Percentiles rank a stretch among this genome's conserved stretches.
phyloP scores from a whole-genome alignment of 2,113 vertebrate species.

The Steatornis caripensis region DNA sequence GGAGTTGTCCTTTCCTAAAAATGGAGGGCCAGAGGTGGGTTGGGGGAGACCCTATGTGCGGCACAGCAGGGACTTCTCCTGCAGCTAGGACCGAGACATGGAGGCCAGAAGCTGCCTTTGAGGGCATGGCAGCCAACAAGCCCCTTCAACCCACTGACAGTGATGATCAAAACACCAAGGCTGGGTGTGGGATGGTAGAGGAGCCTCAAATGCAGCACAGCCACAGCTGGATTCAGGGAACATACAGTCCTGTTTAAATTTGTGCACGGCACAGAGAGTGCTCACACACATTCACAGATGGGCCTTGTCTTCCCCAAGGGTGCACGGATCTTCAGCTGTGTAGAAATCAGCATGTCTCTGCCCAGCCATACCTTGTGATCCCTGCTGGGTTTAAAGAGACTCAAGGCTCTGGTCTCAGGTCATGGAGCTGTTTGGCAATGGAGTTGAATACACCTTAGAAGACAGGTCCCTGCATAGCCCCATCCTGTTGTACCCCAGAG shows the following conservation, averaged over 20 bases:
- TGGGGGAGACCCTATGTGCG: background rate
- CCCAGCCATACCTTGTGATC: background rate
- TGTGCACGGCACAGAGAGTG: fast-evolving
- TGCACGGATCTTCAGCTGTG: background rate
- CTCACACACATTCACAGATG: fast-evolving
- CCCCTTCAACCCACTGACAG: fast-evolving
- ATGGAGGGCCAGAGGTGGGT: background rate
- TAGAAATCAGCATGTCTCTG: background rate
- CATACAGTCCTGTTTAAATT: background rate
- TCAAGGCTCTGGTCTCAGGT: background rate
- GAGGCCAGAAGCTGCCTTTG: background rate
- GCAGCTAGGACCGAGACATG: background rate
- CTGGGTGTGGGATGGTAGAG: background rate
- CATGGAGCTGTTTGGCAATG: background rate
- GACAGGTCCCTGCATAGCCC: background rate
- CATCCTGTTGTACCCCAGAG: fast-evolving
- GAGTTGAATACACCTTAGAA: background rate
- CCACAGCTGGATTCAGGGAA: background rate
- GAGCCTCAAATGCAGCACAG: background rate
- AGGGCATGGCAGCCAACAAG: background rate
- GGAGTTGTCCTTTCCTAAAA: background rate
- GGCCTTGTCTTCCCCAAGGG: background rate
- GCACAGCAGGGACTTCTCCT: background rate
- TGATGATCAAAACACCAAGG: background rate
- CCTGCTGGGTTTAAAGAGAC: background rate